Percentiles rank a stretch among this genome's conserved stretches.
Evolutionary conservation across 2,113 vertebrate species (phyloP).

Genomic region (Montifringilla adamsi): DNA sequence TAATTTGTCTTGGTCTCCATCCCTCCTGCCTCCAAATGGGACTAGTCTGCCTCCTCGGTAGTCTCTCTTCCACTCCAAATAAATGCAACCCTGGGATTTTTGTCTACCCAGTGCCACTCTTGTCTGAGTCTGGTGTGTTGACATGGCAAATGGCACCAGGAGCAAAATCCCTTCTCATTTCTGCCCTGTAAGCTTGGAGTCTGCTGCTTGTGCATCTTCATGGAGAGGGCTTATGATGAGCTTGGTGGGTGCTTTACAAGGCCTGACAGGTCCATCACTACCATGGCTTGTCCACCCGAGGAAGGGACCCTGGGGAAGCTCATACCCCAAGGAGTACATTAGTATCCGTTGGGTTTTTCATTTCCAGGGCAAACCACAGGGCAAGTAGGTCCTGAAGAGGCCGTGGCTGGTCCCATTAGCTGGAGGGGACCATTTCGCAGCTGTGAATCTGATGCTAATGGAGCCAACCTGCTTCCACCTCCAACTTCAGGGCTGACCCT

Average conservation of each 20-base stretch:
- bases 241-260: neutral
- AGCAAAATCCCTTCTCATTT: neutral
- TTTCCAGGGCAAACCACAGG: neutral
- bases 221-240: neutral
- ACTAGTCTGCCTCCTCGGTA: neutral
- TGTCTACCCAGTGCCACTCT: neutral
- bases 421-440: neutral
- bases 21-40: neutral
- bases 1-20: neutral
- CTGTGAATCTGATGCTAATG: neutral
- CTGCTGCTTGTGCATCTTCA: neutral
- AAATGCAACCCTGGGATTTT: neutral
- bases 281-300: neutral
- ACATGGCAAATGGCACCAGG: rapidly evolving
- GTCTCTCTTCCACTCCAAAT: neutral
- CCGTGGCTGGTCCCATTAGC: neutral
- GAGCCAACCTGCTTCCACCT: neutral
- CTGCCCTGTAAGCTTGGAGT: neutral
- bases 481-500: neutral
- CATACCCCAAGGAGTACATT: neutral
- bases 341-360: neutral
- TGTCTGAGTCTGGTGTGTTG: rapidly evolving
- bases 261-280: neutral
- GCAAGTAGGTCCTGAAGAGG: neutral
- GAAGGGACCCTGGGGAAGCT: neutral